Evolutionary conservation across 1,140 invertebrate genomes (phyloP).

Genomic region (Dreissena rostriformis): DNA sequence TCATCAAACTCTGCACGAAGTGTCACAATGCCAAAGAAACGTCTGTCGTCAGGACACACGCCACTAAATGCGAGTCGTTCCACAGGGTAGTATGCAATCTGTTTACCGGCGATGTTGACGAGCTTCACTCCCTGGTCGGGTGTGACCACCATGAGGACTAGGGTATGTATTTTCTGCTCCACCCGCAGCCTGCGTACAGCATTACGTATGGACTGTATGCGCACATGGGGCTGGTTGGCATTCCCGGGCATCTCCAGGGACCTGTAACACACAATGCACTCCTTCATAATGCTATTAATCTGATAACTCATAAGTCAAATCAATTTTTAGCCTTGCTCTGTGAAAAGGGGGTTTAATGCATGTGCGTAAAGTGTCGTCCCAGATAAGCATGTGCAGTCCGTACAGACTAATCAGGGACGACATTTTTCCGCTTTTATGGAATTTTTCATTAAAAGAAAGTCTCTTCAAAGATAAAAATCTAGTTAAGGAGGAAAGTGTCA

Average conservation of each 20-base stretch:
- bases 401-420: too few relatives aligned
- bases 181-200: conserved; percentile 94
- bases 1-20: conserved; percentile 83
- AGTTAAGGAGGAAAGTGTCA: too few relatives aligned
- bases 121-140: conserved; percentile 90
- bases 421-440: too few relatives aligned
- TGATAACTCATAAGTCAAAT: too few relatives aligned
- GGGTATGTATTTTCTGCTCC: conserved; percentile 93
- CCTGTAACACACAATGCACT: neutral
- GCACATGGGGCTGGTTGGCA: conserved; percentile 86
- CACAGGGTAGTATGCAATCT: conserved; percentile 91
- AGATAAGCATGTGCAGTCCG: too few relatives aligned
- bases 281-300: too few relatives aligned
- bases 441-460: too few relatives aligned
- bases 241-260: conserved; percentile 97
- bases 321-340: too few relatives aligned
- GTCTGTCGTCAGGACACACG: conserved; percentile 91
- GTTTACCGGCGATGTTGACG: conserved; percentile 84
- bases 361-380: too few relatives aligned
- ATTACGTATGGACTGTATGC: conserved; percentile 86
- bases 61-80: conserved; percentile 94
- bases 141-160: conserved; percentile 92
- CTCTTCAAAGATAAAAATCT: too few relatives aligned
- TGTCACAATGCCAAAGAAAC: conserved; percentile 96
- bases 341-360: too few relatives aligned